Conservation (phyloP, 2,888 invertebrate species). For the Cremastobaeus sp. region DNA sequence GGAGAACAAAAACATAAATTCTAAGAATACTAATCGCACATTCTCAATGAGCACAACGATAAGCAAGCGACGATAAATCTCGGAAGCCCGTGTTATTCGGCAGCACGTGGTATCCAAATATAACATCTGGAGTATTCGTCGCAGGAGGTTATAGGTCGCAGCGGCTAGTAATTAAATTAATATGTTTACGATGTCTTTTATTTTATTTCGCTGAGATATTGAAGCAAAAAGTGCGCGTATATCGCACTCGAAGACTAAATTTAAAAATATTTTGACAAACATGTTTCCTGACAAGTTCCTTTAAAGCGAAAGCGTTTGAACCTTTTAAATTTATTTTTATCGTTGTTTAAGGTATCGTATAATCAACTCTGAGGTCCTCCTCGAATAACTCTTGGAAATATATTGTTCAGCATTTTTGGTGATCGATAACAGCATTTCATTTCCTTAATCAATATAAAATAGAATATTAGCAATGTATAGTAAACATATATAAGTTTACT, state of each 20-base stretch:
- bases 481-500: too few species aligned
- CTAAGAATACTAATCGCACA: slow-evolving; percentile 46
- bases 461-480: too few species aligned
- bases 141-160: slow-evolving; percentile 36
- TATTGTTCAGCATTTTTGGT: too few species aligned
- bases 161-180: slow-evolving; percentile 40
- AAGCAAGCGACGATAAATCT: slow-evolving; percentile 36
- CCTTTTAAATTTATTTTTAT: neutral
- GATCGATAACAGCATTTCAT: too few species aligned
- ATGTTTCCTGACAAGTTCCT: neutral
- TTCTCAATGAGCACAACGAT: slow-evolving; percentile 38
- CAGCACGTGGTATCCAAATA: slow-evolving; percentile 33
- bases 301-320: neutral
- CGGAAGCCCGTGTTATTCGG: slow-evolving; percentile 26
- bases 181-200: slow-evolving; percentile 37
- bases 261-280: slow-evolving; percentile 3
- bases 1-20: slow-evolving; percentile 25
- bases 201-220: slow-evolving; percentile 16
- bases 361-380: neutral
- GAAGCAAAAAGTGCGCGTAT: slow-evolving; percentile 6
- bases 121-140: slow-evolving; percentile 35
- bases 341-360: neutral
- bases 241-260: neutral
- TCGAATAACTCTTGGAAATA: neutral
- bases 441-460: too few species aligned